Percentiles rank a stretch among this genome's conserved stretches.
These are phyloP conservation scores for Druceiella hillmani DNA, from an alignment of 2,888 invertebrate genomes.

Conservation along the genomic window DNA sequence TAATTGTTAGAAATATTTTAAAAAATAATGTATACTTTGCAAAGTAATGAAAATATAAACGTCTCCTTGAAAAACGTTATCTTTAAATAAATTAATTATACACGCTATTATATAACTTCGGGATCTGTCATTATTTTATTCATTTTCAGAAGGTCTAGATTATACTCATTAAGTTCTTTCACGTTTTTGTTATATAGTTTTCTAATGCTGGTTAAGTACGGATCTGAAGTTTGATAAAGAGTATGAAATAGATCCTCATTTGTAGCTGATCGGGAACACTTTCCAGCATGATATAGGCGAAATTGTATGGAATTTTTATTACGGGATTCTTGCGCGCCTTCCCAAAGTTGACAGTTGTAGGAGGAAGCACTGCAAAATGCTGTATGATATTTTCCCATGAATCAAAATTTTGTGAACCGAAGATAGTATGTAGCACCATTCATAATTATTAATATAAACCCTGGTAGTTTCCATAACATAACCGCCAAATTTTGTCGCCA, in stretches of 20 bases:
- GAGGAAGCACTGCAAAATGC: not conserved
- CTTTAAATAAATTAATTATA: too few species aligned
- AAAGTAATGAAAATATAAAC: too few species aligned
- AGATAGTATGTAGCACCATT: not conserved
- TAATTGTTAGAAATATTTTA: too few species aligned
- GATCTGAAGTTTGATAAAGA: not conserved
- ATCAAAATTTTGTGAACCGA: too few species aligned
- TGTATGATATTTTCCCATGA: not conserved
- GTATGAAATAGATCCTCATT: not conserved
- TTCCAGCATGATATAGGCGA: not conserved
- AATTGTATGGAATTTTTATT: not conserved
- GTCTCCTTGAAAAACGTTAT: too few species aligned
- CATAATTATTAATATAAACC: not conserved
- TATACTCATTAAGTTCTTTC: too few species aligned
- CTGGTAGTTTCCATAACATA: slow-evolving; percentile 1
- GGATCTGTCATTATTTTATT: too few species aligned
- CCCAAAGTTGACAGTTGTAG: not conserved
- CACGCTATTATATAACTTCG: too few species aligned
- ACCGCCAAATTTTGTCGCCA: too few species aligned
- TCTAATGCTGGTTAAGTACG: slow-evolving; percentile 1
- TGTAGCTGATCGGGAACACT: not conserved
- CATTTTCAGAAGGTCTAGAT: too few species aligned
- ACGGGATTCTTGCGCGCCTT: not conserved
- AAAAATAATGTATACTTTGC: too few species aligned
- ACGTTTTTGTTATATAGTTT: not conserved